phyloP scores from a whole-genome alignment of 2,797 vertebrate species.

The Cirrhinus molitorella region DNA sequence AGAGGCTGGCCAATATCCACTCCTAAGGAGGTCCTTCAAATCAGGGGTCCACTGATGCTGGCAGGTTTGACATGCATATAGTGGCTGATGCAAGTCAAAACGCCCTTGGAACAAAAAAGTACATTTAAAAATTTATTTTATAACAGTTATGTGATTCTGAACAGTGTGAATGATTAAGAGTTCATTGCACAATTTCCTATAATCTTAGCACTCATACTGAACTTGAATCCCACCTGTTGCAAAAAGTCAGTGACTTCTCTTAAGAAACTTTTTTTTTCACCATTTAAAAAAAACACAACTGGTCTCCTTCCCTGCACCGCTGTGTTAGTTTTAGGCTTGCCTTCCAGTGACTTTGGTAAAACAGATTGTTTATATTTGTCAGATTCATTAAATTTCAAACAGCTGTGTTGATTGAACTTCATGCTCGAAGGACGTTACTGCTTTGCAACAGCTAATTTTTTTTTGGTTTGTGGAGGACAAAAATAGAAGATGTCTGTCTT shows the following conservation, averaged over 20 bases:
- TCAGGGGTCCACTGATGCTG: slow-evolving; percentile 7
- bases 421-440: too few species aligned
- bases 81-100: slow-evolving; percentile 28
- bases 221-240: neutral
- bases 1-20: slow-evolving; percentile 20
- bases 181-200: neutral
- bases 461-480: too few species aligned
- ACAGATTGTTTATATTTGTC: slow-evolving; percentile 1
- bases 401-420: neutral
- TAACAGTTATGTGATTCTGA: neutral
- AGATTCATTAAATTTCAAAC: slow-evolving; percentile 18
- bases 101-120: neutral
- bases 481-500: neutral
- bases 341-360: neutral
- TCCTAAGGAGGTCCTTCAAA: neutral
- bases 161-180: slow-evolving; percentile 9
- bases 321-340: too few species aligned
- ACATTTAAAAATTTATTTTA: neutral
- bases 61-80: neutral
- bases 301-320: too few species aligned
- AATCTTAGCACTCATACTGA: neutral
- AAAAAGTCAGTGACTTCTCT: too few species aligned
- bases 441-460: too few species aligned
- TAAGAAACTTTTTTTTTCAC: too few species aligned
- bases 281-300: too few species aligned